Percentiles rank a stretch among this genome's conserved stretches.
Conservation (phyloP, 2,797 vertebrate genomes). For the Acestrorhynchus altus region DNA sequence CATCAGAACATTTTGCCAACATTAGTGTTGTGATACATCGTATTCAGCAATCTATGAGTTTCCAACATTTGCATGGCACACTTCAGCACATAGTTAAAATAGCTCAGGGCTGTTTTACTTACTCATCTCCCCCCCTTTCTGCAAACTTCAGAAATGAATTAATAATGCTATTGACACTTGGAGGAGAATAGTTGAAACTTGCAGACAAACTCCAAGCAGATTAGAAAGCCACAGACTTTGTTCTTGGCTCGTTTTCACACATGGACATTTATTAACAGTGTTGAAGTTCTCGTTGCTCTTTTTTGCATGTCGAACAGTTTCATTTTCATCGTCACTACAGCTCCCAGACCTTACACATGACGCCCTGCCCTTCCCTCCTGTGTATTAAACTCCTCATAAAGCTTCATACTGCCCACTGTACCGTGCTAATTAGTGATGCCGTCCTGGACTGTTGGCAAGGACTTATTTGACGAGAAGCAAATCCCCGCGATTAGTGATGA, state of each 20-base stretch:
- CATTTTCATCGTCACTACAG: no score
- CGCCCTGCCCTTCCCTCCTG: not conserved
- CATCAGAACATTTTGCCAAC: not conserved
- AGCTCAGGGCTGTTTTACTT: not conserved
- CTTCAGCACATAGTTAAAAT: not conserved
- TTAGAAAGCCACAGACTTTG: not conserved
- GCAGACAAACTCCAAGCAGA: not conserved
- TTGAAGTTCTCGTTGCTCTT: no score
- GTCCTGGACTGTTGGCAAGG: conserved; percentile 39
- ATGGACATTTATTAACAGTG: not conserved
- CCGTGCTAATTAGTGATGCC: conserved; percentile 35
- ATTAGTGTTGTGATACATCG: no score
- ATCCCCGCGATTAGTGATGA: conserved; percentile 56
- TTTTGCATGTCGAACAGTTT: no score
- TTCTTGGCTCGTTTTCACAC: not conserved
- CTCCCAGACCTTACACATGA: not conserved
- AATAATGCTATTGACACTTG: not conserved
- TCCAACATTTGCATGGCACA: not conserved
- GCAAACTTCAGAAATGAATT: not conserved
- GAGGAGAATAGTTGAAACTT: not conserved
- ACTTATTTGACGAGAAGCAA: conserved; percentile 54
- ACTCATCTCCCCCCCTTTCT: not conserved
- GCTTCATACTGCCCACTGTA: not conserved
- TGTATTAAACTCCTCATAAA: conserved; percentile 13
- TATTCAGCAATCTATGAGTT: not conserved